Evolutionary conservation across 2,888 invertebrate genomes (phyloP), one percentile per base, ranked within the genome.

Genomic region (Sturmia bella): DNA sequence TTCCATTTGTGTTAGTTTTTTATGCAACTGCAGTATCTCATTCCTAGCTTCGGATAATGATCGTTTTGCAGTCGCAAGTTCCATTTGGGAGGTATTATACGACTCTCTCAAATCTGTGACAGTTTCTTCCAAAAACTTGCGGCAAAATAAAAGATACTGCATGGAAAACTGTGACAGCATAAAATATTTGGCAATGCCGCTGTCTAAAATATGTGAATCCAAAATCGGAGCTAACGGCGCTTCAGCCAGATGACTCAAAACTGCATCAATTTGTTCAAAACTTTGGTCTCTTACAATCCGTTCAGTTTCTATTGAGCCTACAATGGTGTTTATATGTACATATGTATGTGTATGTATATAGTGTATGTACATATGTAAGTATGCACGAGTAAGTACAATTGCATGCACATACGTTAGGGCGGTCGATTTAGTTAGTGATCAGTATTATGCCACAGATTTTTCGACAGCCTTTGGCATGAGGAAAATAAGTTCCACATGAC

Each of bases 121-220:
- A 5, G 87, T 88, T 80, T 91, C 89, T 66, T 91, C 91, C 12
- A 91, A 84, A 82, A 89, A 91, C 6, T 89, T 88, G 24, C 89
- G 90, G 77, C 91, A 91, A 76, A 88, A 91, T 13, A 89, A 66
- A 41, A 91, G 73, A 78, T 91, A 91, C 70, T 91, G 91, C 41
- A 91, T 85, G 15, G 89, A 87, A 39, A 89, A 87, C 64, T 91
- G 91, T 0, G 90, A 88, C 77, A 91, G 86, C 6, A 86, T 84
- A 77, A 91, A 91, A 83, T 90, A 90, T 79, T 91, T 91, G 24
- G 88, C 87, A 13, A 91, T 88, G n/a, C 90, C 90, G 59, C 89
- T 89, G 74, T 91, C 91, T 59, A 91, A 84, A 21, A 91, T 87
- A 63, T 89, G 87, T 1, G 87, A 88, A 45, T 90, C 89, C 32